Conservation (phyloP, 1,140 invertebrate genomes). For the Heliothis subflexa region DNA sequence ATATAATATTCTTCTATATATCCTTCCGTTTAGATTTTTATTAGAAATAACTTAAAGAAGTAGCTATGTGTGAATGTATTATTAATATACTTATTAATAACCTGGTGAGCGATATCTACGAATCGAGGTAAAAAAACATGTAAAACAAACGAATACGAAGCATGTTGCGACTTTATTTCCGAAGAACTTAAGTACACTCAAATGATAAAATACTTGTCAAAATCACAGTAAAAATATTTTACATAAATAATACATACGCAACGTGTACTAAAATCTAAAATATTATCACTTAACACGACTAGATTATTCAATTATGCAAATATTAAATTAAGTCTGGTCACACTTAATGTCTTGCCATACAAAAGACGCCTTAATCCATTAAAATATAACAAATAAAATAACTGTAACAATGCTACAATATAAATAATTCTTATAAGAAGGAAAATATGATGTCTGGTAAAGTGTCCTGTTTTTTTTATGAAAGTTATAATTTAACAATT, state of each 20-base stretch:
- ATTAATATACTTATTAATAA: too few relatives aligned
- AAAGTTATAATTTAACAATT: too few relatives aligned
- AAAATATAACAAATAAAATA: conserved; percentile 14
- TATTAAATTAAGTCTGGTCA: conserved; percentile 18
- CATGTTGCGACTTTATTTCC: conserved; percentile 42
- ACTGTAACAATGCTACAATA: neutral
- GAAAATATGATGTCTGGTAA: conserved; percentile 11
- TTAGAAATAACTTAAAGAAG: too few relatives aligned
- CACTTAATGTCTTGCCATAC: conserved; percentile 15
- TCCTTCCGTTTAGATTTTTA: too few relatives aligned
- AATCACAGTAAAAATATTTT: conserved; percentile 47
- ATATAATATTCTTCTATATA: too few relatives aligned
- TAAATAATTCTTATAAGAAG: conserved; percentile 27
- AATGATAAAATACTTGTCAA: conserved; percentile 45
- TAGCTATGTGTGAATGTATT: too few relatives aligned
- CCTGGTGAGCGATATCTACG: neutral
- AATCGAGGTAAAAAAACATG: neutral
- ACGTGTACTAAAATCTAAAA: conserved; percentile 34
- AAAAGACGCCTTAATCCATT: neutral
- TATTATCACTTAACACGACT: conserved; percentile 54
- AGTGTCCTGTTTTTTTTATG: neutral
- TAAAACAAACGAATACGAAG: conserved; percentile 23
- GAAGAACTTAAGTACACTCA: conserved; percentile 40
- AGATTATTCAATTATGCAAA: conserved; percentile 45
- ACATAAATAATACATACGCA: conserved; percentile 24